These are phyloP conservation scores for Alexandromys fortis DNA, from an alignment of 2,113 vertebrate genomes.

Conservation along the genomic window DNA sequence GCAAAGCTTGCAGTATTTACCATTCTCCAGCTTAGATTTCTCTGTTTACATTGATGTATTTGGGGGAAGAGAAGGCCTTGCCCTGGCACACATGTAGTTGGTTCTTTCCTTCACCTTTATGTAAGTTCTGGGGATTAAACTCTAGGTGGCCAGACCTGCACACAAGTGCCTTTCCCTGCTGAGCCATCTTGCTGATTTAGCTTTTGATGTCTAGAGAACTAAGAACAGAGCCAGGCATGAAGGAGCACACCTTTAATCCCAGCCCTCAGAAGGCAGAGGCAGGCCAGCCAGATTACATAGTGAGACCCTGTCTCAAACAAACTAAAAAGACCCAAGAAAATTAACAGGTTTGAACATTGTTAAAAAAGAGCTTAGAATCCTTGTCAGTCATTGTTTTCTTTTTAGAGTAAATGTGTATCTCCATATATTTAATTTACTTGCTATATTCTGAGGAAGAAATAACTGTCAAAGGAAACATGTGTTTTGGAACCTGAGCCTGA, in stretches of 20 bases:
- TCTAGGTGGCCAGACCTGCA: background rate
- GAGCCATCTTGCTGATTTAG: background rate
- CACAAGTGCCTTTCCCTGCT: background rate
- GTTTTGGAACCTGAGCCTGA: background rate
- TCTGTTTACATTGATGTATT: background rate
- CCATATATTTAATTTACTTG: background rate
- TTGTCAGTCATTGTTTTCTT: constrained; percentile 12
- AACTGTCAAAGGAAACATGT: background rate
- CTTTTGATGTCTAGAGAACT: background rate
- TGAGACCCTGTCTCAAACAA: background rate
- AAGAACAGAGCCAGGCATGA: background rate
- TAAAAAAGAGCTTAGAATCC: constrained; percentile 31
- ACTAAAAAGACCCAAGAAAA: constrained; percentile 27
- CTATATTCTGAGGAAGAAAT: constrained; percentile 27
- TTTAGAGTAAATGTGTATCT: constrained; percentile 14
- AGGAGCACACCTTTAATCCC: background rate
- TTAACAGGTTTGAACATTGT: constrained; percentile 14
- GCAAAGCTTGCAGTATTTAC: background rate
- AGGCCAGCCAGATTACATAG: background rate
- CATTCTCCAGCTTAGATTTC: background rate
- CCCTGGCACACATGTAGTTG: background rate
- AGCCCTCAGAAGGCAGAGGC: background rate
- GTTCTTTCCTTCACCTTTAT: background rate
- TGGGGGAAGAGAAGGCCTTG: background rate
- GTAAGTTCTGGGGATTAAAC: background rate